A percentile compares a stretch with the other conserved stretches of the same genome.
Conservation (phyloP, 1,140 invertebrate genomes). For the Calephelis virginiensis region DNA sequence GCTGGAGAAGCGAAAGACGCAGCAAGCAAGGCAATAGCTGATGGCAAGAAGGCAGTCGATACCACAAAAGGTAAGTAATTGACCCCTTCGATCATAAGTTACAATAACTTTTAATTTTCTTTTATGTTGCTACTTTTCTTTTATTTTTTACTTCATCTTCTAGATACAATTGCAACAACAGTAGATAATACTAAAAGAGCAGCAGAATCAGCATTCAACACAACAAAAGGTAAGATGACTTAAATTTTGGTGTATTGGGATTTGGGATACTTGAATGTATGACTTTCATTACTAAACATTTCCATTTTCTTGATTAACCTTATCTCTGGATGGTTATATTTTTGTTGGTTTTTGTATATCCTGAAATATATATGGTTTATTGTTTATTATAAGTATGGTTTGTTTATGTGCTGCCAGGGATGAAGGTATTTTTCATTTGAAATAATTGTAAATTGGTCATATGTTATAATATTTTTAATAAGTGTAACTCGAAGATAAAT, state of each 20-base stretch:
- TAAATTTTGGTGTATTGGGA: not conserved
- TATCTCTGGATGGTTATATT: not conserved
- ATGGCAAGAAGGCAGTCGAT: constrained; percentile 73
- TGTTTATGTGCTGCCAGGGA: constrained; percentile 18
- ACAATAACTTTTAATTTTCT: constrained; percentile 18
- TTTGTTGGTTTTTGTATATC: not conserved
- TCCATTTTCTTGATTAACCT: not conserved
- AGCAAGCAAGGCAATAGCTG: constrained; percentile 65
- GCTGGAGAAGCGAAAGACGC: constrained; percentile 70
- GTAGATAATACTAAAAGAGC: constrained; percentile 66
- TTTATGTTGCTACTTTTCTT: constrained; percentile 29
- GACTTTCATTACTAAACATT: not conserved
- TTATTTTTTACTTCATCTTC: constrained; percentile 35
- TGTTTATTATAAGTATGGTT: not conserved
- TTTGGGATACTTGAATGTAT: not conserved
- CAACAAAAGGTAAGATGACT: constrained; percentile 48
- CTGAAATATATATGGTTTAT: not conserved
- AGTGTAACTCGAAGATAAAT: no score
- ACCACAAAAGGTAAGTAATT: constrained; percentile 63
- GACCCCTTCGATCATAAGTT: not conserved
- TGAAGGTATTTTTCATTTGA: constrained; percentile 21
- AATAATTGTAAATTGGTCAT: not conserved
- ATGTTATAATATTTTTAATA: no score
- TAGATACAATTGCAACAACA: constrained; percentile 66
- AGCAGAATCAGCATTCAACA: constrained; percentile 53